Evolutionary conservation across 2,113 vertebrate genomes (phyloP).

Genomic region (Pachycephala philippinensis): DNA sequence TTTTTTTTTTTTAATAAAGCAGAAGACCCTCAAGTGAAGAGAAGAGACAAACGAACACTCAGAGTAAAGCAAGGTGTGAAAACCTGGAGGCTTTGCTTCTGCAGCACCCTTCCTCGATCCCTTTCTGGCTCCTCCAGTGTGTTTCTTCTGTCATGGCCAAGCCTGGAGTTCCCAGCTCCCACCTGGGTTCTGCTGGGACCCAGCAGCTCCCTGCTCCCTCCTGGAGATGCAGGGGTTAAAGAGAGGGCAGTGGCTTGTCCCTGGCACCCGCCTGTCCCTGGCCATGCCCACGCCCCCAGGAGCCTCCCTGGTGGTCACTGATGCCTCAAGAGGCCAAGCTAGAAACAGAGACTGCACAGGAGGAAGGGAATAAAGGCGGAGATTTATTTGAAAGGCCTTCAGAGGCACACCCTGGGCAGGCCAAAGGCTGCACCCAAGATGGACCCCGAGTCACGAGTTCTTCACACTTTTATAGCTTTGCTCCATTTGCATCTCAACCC

Average conservation of each 20-base stretch:
- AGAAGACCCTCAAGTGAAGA: neutral
- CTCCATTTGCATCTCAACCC: too few species aligned
- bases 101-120: neutral
- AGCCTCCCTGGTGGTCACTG: too few species aligned
- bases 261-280: neutral
- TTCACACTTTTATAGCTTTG: too few species aligned
- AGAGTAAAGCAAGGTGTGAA: neutral
- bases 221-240: neutral
- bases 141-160: neutral
- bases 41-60: neutral
- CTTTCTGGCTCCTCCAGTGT: neutral
- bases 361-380: too few species aligned
- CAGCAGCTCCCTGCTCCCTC: neutral
- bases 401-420: too few species aligned
- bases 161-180: neutral
- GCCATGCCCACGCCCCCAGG: rapidly evolving
- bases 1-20: neutral
- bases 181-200: neutral
- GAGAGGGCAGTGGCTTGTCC: neutral
- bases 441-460: too few species aligned
- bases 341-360: too few species aligned
- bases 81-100: neutral
- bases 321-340: too few species aligned
- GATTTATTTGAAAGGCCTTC: too few species aligned
- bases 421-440: too few species aligned